Base-by-base conservation (phyloP, 1,140 invertebrate genomes). In the Sycophaga agraensis region DNA sequence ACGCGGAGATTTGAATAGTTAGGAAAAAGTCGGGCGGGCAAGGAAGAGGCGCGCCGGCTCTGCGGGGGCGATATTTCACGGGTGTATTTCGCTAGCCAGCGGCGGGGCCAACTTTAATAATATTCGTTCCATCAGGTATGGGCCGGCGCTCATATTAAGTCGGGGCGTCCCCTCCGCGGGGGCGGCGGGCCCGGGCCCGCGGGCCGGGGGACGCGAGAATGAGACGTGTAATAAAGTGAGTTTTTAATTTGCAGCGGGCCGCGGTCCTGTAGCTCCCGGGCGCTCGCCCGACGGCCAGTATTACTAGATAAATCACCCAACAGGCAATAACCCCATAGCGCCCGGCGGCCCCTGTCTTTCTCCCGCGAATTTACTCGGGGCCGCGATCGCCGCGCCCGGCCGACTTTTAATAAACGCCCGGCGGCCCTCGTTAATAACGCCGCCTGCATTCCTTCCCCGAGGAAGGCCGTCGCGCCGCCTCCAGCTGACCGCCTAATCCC, bases 231-330 rank as follows among this genome's bases (percentile, higher is more conserved):
- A 81, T 81, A 81, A 79, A 81, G 78, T 79, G 77, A 79, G 76
- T 81, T 81, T 81, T 79, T 81, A 79, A 81, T 79, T 81, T 79
- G 71, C 77, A 79, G 67, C 72, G 48, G n/a, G 46, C 7, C 14
- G 26, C 46, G 17, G 21, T 19, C 21, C 9, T 21, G 42, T 12
- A 1, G 68, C 68, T 37, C 63, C 5, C 28, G 63, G 71, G 73
- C 75, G 51, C 24, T 24, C 35, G 28, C 54, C 78, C 78, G 78
- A 78, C 78, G 75, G 72, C 76, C 73, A 80, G 77, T 80, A 80
- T 80, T 80, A 79, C 78, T 80, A 80, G 78, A 80, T 80, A 80
- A 80, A 79, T 79, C 78, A 79, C 76, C 77, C 74, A 79, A 79
- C 77, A 77, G 76, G 78, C 78, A 80, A 80, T 80, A 80, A 78